Conservation (phyloP, 2,113 vertebrate species). For the Chaetodon auriga region DNA sequence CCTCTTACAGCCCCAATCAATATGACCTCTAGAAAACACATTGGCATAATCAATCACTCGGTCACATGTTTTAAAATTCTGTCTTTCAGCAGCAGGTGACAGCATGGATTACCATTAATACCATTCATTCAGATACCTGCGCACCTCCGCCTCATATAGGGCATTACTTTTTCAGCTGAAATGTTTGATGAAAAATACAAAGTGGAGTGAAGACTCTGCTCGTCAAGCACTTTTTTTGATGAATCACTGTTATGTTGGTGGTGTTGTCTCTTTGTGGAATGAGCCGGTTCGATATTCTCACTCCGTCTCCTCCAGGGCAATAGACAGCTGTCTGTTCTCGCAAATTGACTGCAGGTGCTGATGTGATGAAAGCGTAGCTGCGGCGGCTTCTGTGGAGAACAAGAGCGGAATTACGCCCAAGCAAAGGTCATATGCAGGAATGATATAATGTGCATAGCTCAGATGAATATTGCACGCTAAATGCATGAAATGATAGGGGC, state of each 20-base stretch:
- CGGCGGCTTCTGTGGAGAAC: slow-evolving; percentile 28
- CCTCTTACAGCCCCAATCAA: slow-evolving; percentile 77
- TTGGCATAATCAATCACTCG: slow-evolving; percentile 80
- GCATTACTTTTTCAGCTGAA: slow-evolving; percentile 52
- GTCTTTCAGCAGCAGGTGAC: slow-evolving; percentile 83
- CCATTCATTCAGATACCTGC: slow-evolving; percentile 60
- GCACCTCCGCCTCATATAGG: neutral
- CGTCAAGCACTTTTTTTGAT: slow-evolving; percentile 76
- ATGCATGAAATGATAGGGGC: slow-evolving; percentile 18
- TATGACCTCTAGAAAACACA: slow-evolving; percentile 81
- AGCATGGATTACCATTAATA: slow-evolving; percentile 79
- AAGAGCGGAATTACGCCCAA: slow-evolving; percentile 32
- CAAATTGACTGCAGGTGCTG: slow-evolving; percentile 73
- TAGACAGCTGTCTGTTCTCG: slow-evolving; percentile 78
- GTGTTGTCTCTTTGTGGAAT: slow-evolving; percentile 55
- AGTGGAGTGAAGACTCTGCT: slow-evolving; percentile 54
- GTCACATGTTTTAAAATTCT: slow-evolving; percentile 77
- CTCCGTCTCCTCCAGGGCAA: slow-evolving; percentile 72
- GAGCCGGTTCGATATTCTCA: slow-evolving; percentile 75
- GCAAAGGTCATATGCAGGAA: slow-evolving; percentile 69
- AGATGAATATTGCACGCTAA: slow-evolving; percentile 21
- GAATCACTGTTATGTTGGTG: slow-evolving; percentile 76
- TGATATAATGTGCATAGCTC: slow-evolving; percentile 30
- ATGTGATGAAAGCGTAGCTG: slow-evolving; percentile 64
- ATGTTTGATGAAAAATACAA: slow-evolving; percentile 74